Base-by-base conservation (phyloP, 2,113 vertebrate species). In the Poeciliopsis turrubarensis region DNA sequence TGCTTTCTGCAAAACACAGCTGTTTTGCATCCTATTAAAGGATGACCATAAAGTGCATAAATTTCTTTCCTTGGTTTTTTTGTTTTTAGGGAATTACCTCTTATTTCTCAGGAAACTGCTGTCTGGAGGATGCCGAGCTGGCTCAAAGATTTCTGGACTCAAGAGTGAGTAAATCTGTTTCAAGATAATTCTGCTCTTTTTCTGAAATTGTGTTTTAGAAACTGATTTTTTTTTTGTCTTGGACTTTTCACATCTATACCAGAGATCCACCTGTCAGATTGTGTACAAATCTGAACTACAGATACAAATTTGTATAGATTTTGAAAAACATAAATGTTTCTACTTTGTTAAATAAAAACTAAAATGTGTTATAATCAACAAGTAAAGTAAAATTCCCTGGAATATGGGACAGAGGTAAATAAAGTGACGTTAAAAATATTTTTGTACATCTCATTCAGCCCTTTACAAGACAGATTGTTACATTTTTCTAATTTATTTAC, bases 21-120 rank as follows among this genome's bases (percentile, higher is more conserved):
- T n/a, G n/a, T n/a, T n/a, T n/a, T n/a, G n/a, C n/a, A n/a, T n/a
- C n/a, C 0, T 31, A n/a, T 29, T 2, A 71, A 14, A 54, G 25
- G 31, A 44, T 64, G 37, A 31, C 26, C 71, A 13, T 60, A 19
- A 47, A 47, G 15, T 47, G 19, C 5, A 47, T 47, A 1, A 17
- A 7, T 6, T 1, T 11, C 37, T 30, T 29, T 71, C 10, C 34
- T 37, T 37, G 2, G 10, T 10, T 60, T 25, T 41, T 0, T 83
- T 27, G 62, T 81, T 26, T 4, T 68, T 78, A 98, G 97, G 97
- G 97, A 34, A 91, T 96, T 75, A 96, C 95, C 17, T 95, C 97
- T 15, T 98, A 98, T 81, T 98, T 97, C 92, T 98, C 97, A 75
- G 95, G 93, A 44, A 94, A 97, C 87, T 98, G 97, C 85, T 83